Conservation (phyloP, 2,113 vertebrate genomes). For the Neogobius melanostomus region DNA sequence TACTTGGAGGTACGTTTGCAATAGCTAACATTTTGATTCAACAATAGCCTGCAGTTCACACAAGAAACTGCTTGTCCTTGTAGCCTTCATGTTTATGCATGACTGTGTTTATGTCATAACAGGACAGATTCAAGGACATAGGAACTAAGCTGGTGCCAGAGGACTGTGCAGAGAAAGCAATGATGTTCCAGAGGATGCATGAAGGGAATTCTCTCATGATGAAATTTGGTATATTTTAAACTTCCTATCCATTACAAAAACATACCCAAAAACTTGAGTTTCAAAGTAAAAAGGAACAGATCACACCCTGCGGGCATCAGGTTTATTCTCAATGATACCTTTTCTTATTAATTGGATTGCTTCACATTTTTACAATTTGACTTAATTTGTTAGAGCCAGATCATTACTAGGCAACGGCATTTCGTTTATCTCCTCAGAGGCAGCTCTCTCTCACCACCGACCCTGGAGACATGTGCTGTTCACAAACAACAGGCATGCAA, state of each 20-base stretch:
- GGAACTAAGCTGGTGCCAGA: constrained; percentile 71
- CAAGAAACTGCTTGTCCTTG: neutral
- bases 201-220: constrained; percentile 59
- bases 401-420: neutral
- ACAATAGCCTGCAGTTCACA: constrained; percentile 2
- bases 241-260: neutral
- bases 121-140: constrained; percentile 72
- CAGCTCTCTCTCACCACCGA: neutral
- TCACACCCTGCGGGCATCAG: neutral
- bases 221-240: constrained; percentile 44
- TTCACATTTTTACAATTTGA: neutral
- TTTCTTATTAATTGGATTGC: neutral
- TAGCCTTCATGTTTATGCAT: constrained; percentile 1
- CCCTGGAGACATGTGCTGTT: neutral
- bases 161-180: constrained; percentile 44
- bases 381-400: constrained; percentile 5
- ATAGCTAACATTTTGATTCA: neutral
- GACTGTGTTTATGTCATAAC: constrained; percentile 9
- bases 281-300: neutral
- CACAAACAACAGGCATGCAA: too few species aligned
- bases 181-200: constrained; percentile 74
- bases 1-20: constrained; percentile 77
- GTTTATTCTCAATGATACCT: too few species aligned
- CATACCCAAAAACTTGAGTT: neutral
- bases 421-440: constrained; percentile 5